Percentiles rank a stretch among this genome's conserved stretches.
These are phyloP conservation scores for Oxystoma pomonae DNA, from an alignment of 2,888 invertebrate species.

Conservation along the genomic window DNA sequence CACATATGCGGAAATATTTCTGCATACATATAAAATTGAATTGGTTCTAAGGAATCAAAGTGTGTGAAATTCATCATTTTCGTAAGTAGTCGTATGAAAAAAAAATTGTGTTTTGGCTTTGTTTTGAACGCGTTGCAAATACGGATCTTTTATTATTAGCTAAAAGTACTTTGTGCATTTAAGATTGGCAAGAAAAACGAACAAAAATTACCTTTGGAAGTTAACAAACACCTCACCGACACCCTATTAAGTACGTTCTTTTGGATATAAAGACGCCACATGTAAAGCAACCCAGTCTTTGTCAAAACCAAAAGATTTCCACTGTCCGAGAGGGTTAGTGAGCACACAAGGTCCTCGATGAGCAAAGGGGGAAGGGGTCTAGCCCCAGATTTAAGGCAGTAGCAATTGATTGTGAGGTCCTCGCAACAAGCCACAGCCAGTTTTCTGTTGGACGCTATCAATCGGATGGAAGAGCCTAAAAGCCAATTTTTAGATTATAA, in stretches of 20 bases:
- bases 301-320: constrained; percentile 54
- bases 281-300: constrained; percentile 50
- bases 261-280: constrained; percentile 59
- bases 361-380: constrained; percentile 54
- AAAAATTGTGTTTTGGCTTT: too few relatives aligned
- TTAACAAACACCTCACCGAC: constrained; percentile 57
- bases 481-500: constrained; percentile 7
- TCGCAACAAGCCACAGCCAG: constrained; percentile 62
- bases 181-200: too few relatives aligned
- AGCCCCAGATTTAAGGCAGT: constrained; percentile 51
- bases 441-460: constrained; percentile 57
- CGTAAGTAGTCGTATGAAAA: too few relatives aligned
- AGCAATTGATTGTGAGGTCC: constrained; percentile 63
- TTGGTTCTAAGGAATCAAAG: too few relatives aligned
- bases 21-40: too few relatives aligned
- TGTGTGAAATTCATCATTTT: too few relatives aligned
- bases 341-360: constrained; percentile 57
- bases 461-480: constrained; percentile 57
- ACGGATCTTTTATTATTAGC: too few relatives aligned
- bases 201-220: constrained; percentile 55
- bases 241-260: constrained; percentile 54
- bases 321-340: constrained; percentile 51
- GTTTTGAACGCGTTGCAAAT: too few relatives aligned
- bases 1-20: too few relatives aligned
- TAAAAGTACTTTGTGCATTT: too few relatives aligned